Evolutionary conservation across 2,888 invertebrate species (phyloP), one percentile per base, ranked within the genome.

Genomic region (Cephus pulcher): DNA sequence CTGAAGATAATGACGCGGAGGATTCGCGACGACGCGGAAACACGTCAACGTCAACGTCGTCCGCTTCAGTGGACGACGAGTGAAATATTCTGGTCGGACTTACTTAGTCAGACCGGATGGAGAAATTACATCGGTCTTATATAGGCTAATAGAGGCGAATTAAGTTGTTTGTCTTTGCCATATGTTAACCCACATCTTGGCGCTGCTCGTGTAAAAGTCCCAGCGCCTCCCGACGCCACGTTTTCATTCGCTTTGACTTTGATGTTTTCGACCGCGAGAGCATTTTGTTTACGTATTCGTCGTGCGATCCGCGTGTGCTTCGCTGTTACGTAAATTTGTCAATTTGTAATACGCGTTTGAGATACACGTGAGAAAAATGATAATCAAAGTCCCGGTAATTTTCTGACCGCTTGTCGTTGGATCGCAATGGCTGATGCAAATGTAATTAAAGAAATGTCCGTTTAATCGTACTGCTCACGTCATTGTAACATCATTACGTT

Each of bases 41-140:
- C 23, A 23, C 56, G 23, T 56, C 9, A 56, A 56, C 56, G 56
- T 56, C 56, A 15, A 56, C 56, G 56, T 56, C 56, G 56, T 56
- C 56, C 23, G 9, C 56, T 56, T 9, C 30, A 23, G 71, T 33
- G 71, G 23, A 71, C 71, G 12, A 71, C 11, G 30, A 71, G 33
- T 75, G 23, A 56, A 23, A 56, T 56, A 56, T 56, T 56, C 56
- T 76, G 74, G 75, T n/a, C 79, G 79, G 82, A 80, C 75, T 76
- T 73, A 78, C 74, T 85, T 85, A 85, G 84, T 86, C 87, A 86
- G 80, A 78, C 88, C 88, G 88, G 89, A 89, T 87, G 87, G 82
- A 86, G 84, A 85, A 88, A 89, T 88, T 88, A 86, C 84, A 83
- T 76, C 83, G 82, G 86, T 84, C 86, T 87, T 85, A 86, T 56